Evolutionary conservation across 2,888 invertebrate species (phyloP).

Genomic region (Parnassius smintheus): DNA sequence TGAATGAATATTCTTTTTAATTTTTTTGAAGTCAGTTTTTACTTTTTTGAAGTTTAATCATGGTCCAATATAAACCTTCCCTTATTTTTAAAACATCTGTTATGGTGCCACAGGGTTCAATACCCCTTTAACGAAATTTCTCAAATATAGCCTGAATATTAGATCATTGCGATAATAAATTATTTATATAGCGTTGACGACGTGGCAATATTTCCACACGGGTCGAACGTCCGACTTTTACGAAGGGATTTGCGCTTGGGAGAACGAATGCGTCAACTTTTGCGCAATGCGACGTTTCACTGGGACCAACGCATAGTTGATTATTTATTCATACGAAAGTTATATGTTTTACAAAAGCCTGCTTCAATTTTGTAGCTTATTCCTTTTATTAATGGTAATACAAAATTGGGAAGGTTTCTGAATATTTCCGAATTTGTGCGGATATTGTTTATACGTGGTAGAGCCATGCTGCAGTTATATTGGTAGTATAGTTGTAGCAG

Average conservation of each 20-base stretch:
- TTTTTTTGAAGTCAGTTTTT: too few species aligned
- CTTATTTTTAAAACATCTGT: background rate
- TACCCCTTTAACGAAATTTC: background rate
- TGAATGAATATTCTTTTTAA: too few species aligned
- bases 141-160: background rate
- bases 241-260: conserved; percentile 18
- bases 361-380: background rate
- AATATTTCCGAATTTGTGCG: too few species aligned
- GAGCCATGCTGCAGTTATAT: too few species aligned
- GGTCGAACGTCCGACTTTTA: conserved; percentile 5
- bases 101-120: background rate
- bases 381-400: background rate
- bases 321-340: background rate
- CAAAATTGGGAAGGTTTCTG: too few species aligned
- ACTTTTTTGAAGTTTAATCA: too few species aligned
- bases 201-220: conserved; percentile 9
- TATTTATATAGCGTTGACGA: conserved; percentile 14
- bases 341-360: background rate
- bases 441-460: too few species aligned
- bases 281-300: conserved; percentile 19
- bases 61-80: too few species aligned
- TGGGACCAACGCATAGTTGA: background rate
- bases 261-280: conserved; percentile 14
- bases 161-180: conserved; percentile 17
- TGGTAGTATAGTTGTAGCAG: too few species aligned